Base-by-base conservation (phyloP, 2,797 vertebrate species). In the Falco cherrug region DNA sequence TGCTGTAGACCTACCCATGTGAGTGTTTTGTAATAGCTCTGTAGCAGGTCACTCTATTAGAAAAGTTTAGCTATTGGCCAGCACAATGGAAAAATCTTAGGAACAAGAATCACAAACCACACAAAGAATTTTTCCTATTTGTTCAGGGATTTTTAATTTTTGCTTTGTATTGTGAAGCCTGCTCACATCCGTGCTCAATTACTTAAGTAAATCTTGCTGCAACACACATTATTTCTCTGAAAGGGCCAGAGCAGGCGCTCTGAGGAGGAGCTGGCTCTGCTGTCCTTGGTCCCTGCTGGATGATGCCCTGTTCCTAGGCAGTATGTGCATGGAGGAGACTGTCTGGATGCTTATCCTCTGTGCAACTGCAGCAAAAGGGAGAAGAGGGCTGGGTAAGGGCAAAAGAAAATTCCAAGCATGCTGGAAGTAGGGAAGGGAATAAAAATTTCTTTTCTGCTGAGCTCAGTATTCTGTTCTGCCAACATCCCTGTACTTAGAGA, bases 81-180 rank as follows among this genome's bases (percentile, higher is more conserved):
- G 74, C 39, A 16, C 51, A 31, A 54, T 95, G 95, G 96, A 97
- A 97, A 97, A 94, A 90, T 96, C 74, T 94, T 96, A 93, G 87
- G 87, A 94, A 37, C 13, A 29, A 84, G 70, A 60, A 88, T 95
- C 19, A 18, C 83, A 94, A 95, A 96, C 92, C 90, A 33, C 97
- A 96, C 57, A 73, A 83, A 87, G 84, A 95, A 63, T 87, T 94
- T 96, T 96, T 95, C 95, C 93, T 92, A 48, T 97, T 95, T 90
- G 69, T 87, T 96, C 79, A 94, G 89, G 79, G 82, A 47, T 93
- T 97, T 96, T 93, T 47, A 92, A 89, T 92, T 95, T 92, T 82
- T 60, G 37, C 82, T 88, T 79, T 92, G 69, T 73, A 25, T 91
- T 88, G 79, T 92, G 79, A 76, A 81, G 59, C 31, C 76, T 25